These are phyloP conservation scores for Clostera curtula DNA, from an alignment of 2,888 invertebrate genomes.

Conservation along the genomic window DNA sequence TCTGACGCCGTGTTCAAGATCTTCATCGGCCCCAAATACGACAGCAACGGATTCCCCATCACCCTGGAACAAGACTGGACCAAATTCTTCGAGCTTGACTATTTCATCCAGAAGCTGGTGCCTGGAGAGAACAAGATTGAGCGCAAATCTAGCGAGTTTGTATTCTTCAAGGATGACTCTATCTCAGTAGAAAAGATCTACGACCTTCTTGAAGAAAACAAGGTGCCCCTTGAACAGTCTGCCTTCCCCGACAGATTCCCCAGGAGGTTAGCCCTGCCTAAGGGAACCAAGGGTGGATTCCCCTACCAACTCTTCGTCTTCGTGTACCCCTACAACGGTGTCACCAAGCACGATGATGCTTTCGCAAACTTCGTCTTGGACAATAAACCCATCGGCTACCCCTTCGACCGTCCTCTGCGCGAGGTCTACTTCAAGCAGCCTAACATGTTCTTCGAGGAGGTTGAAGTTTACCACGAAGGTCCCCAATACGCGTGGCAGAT, in stretches of 20 bases:
- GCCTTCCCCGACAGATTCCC: slow-evolving; percentile 77
- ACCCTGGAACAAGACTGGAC: slow-evolving; percentile 70
- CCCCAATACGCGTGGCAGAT: slow-evolving; percentile 40
- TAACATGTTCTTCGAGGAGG: slow-evolving; percentile 77
- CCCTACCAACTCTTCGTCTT: slow-evolving; percentile 79
- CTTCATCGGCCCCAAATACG: slow-evolving; percentile 82
- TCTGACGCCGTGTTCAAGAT: slow-evolving; percentile 77
- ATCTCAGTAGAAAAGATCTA: slow-evolving; percentile 76
- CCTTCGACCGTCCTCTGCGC: slow-evolving; percentile 71
- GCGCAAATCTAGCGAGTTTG: slow-evolving; percentile 79
- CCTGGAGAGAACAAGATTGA: slow-evolving; percentile 78
- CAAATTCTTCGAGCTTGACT: slow-evolving; percentile 77
- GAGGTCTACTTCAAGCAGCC: slow-evolving; percentile 64
- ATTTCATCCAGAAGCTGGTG: slow-evolving; percentile 73
- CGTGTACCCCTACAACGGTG: slow-evolving; percentile 68
- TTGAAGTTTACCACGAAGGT: slow-evolving; percentile 67
- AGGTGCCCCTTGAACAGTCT: slow-evolving; percentile 69
- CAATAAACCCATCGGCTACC: slow-evolving; percentile 72
- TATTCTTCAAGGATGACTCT: slow-evolving; percentile 76
- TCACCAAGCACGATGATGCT: slow-evolving; percentile 39
- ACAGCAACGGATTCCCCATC: slow-evolving; percentile 67
- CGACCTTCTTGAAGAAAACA: slow-evolving; percentile 70
- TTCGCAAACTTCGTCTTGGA: slow-evolving; percentile 50
- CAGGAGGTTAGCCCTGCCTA: slow-evolving; percentile 80
- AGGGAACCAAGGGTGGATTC: slow-evolving; percentile 79